A percentile compares a stretch with the other conserved stretches of the same genome.
These are phyloP conservation scores for Caradrina clavipalpis DNA, from an alignment of 2,888 invertebrate species.

Conservation along the genomic window DNA sequence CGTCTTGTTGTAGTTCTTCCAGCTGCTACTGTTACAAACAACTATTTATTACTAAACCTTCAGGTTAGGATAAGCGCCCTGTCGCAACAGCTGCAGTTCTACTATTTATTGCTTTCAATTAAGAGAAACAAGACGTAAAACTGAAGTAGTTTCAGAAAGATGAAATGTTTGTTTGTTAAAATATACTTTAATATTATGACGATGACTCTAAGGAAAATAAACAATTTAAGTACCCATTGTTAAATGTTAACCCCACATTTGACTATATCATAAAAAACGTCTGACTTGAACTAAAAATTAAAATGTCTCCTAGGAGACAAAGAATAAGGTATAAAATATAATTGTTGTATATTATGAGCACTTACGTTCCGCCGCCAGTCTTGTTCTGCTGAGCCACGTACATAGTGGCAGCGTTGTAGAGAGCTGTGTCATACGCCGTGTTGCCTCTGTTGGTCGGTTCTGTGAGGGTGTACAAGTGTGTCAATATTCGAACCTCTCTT, in stretches of 20 bases:
- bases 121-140: too few relatives aligned
- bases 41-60: not conserved
- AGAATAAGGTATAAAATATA: not conserved
- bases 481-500: slow-evolving; percentile 12
- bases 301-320: not conserved
- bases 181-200: too few relatives aligned
- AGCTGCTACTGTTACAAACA: slow-evolving; percentile 70
- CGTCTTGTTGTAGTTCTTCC: slow-evolving; percentile 87
- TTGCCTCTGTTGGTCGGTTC: slow-evolving; percentile 92
- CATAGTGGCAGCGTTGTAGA: slow-evolving; percentile 98
- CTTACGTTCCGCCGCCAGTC: slow-evolving; percentile 87
- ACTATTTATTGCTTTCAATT: not conserved
- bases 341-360: not conserved
- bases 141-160: too few relatives aligned
- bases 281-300: too few relatives aligned
- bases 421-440: slow-evolving; percentile 98
- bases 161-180: not conserved
- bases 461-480: slow-evolving; percentile 49
- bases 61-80: not conserved
- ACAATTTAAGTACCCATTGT: not conserved
- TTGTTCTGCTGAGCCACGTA: slow-evolving; percentile 96
- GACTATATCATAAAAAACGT: not conserved
- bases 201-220: too few relatives aligned
- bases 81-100: not conserved
- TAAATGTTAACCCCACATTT: not conserved